Evolutionary conservation across 2,113 vertebrate genomes (phyloP).

Genomic region (Ceyx margarethae): DNA sequence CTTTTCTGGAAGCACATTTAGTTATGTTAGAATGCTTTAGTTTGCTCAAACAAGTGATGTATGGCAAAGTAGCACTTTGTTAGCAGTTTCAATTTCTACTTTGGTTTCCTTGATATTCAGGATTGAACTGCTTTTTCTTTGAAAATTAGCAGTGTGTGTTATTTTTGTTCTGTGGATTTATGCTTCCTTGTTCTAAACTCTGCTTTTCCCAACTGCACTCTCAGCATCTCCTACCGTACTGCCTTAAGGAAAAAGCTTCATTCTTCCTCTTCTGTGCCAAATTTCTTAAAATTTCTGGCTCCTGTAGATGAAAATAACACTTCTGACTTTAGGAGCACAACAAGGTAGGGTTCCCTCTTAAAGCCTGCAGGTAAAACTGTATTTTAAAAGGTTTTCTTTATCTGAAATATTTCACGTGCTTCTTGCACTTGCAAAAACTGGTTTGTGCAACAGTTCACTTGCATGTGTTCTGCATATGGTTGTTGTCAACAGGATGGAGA

Average conservation of each 20-base stretch:
- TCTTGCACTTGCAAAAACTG: neutral
- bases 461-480: neutral
- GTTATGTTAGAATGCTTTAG: neutral
- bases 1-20: neutral
- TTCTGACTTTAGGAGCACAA: slow-evolving; percentile 80
- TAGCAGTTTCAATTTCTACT: slow-evolving; percentile 8
- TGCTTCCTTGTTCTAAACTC: slow-evolving; percentile 68
- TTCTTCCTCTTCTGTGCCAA: slow-evolving; percentile 97
- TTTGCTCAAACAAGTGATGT: neutral
- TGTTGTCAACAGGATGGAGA: neutral
- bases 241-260: slow-evolving; percentile 92
- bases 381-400: slow-evolving; percentile 11
- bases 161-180: slow-evolving; percentile 56
- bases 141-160: slow-evolving; percentile 46
- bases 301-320: slow-evolving; percentile 92
- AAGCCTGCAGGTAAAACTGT: slow-evolving; percentile 24
- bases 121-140: slow-evolving; percentile 37
- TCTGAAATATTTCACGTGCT: slow-evolving; percentile 10
- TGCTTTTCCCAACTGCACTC: slow-evolving; percentile 78
- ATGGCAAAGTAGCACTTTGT: neutral
- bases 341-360: slow-evolving; percentile 78
- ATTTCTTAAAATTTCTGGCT: slow-evolving; percentile 99
- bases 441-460: neutral
- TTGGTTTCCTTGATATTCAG: slow-evolving; percentile 7
- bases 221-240: slow-evolving; percentile 84